These are phyloP conservation scores for Myotis davidii DNA, from an alignment of 2,113 vertebrate species.

Conservation along the genomic window DNA sequence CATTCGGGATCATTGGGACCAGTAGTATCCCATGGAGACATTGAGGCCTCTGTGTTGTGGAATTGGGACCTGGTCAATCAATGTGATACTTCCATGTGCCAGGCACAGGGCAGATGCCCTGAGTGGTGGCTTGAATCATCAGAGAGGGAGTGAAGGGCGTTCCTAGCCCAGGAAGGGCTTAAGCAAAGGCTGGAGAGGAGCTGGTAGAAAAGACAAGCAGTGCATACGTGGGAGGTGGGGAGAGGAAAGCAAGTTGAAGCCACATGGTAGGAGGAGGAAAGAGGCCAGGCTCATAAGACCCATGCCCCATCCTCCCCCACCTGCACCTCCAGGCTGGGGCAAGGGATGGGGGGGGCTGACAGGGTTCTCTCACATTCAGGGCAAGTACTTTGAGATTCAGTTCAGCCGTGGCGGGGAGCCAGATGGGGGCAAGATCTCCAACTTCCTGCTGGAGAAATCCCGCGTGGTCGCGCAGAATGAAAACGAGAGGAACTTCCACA, in stretches of 20 bases:
- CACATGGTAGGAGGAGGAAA: not conserved
- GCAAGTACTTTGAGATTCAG: constrained; percentile 99
- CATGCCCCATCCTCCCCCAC: too few relatives aligned
- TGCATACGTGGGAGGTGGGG: fast-evolving
- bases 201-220: not conserved
- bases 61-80: not conserved
- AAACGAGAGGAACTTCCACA: constrained; percentile 96
- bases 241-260: not conserved
- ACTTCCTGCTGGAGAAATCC: constrained; percentile 97
- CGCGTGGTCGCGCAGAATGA: constrained; percentile 97
- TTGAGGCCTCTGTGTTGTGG: not conserved
- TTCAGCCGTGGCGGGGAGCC: constrained; percentile 98
- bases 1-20: not conserved
- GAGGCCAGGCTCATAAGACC: not conserved
- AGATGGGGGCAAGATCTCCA: constrained; percentile 97
- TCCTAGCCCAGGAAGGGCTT: not conserved
- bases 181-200: not conserved
- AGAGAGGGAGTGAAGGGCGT: not conserved
- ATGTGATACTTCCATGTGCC: not conserved
- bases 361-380: constrained; percentile 81
- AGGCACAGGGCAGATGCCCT: not conserved
- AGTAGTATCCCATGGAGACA: not conserved
- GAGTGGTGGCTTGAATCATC: not conserved
- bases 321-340: not conserved
- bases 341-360: not conserved